Evolutionary conservation across 1,140 invertebrate genomes (phyloP).

Genomic region (Drosophila navojoa): DNA sequence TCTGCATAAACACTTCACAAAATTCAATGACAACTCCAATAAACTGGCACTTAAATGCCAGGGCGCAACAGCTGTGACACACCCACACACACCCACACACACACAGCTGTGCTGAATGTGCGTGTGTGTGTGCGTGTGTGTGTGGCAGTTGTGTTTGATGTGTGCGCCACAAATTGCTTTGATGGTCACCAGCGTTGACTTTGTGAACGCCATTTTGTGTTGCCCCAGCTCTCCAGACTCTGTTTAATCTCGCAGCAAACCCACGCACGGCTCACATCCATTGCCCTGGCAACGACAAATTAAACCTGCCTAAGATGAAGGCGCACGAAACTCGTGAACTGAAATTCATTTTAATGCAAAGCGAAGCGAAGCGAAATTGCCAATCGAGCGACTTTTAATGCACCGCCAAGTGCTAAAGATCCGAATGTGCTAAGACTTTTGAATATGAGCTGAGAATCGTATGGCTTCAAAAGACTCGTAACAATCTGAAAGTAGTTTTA

Average conservation of each 20-base stretch:
- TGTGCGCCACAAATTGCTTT: slow-evolving; percentile 55
- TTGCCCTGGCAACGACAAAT: not conserved
- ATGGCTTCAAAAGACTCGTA: no score
- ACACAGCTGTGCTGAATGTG: slow-evolving; percentile 16
- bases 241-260: not conserved
- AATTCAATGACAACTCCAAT: slow-evolving; percentile 61
- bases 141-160: slow-evolving; percentile 61
- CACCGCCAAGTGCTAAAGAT: no score
- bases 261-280: not conserved
- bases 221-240: not conserved
- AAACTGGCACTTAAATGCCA: slow-evolving; percentile 44
- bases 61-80: slow-evolving; percentile 41
- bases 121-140: not conserved
- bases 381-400: no score
- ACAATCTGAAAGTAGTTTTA: no score
- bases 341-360: not conserved
- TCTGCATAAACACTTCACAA: slow-evolving; percentile 69
- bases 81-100: slow-evolving; percentile 1
- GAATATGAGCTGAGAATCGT: no score
- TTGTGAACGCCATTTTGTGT: not conserved
- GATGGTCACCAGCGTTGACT: slow-evolving; percentile 38
- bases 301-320: not conserved
- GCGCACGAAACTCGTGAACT: not conserved
- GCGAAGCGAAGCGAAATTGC: no score
- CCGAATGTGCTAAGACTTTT: no score